Conservation (phyloP, 2,888 invertebrate genomes). For the Acronicta psi region DNA sequence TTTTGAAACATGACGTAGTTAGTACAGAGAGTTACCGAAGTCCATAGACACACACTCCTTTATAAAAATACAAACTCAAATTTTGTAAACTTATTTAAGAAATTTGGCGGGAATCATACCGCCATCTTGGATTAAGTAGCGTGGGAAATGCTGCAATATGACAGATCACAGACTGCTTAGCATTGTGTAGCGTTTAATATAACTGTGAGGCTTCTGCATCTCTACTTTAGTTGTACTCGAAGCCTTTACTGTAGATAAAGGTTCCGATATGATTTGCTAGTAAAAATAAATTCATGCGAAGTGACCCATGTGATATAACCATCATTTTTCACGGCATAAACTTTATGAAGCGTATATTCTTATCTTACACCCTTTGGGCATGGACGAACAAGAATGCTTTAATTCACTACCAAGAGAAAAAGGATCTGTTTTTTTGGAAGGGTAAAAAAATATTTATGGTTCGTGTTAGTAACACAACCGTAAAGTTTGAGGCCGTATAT, state of each 20-base stretch:
- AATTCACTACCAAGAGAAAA: constrained; percentile 31
- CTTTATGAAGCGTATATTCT: constrained; percentile 69
- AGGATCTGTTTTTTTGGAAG: constrained; percentile 5
- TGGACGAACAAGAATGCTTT: constrained; percentile 46
- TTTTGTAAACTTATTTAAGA: no score
- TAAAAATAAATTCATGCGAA: constrained; percentile 54
- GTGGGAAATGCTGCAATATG: no score
- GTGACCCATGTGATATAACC: constrained; percentile 62
- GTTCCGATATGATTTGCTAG: constrained; percentile 36
- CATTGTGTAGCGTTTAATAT: neutral
- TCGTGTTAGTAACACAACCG: neutral
- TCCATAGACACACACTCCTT: no score
- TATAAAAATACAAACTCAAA: no score
- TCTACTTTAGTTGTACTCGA: neutral
- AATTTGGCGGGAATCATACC: neutral
- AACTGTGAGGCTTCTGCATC: constrained; percentile 14
- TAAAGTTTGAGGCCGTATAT: neutral
- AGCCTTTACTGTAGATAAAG: constrained; percentile 33
- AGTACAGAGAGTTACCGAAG: no score
- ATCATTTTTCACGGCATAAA: constrained; percentile 67
- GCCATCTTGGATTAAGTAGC: neutral
- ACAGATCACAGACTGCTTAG: no score
- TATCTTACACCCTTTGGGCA: constrained; percentile 57
- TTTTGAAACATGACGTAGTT: no score
- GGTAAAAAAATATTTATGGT: neutral